Percentiles rank a stretch among this genome's conserved stretches.
Evolutionary conservation across 2,113 vertebrate genomes (phyloP).

Genomic region (Pongo pygmaeus): DNA sequence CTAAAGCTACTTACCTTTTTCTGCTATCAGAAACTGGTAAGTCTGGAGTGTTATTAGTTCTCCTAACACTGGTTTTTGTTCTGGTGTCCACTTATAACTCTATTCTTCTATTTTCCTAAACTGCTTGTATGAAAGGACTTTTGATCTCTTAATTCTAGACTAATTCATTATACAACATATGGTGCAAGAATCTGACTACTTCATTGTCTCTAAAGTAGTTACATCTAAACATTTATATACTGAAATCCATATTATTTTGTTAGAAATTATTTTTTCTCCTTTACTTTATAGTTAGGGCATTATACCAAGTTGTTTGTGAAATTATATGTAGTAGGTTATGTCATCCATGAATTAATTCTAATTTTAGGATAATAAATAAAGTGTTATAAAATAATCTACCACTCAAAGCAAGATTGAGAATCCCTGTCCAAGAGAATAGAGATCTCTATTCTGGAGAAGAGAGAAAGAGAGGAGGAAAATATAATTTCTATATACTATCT

Average conservation of each 20-base stretch:
- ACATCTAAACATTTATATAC: background rate
- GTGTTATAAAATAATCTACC: background rate
- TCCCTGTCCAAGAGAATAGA: background rate
- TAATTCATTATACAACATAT: background rate
- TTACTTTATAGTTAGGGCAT: background rate
- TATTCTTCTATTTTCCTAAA: background rate
- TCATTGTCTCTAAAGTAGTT: background rate
- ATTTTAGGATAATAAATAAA: background rate
- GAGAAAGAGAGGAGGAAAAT: background rate
- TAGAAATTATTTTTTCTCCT: background rate
- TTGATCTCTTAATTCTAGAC: background rate
- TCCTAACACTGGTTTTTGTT: background rate
- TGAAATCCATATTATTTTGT: background rate
- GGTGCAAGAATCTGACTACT: background rate
- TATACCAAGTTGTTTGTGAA: background rate
- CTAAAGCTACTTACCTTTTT: background rate
- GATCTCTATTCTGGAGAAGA: background rate
- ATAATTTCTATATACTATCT: background rate
- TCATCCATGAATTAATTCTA: background rate
- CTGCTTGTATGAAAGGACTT: background rate
- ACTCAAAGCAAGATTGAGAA: background rate
- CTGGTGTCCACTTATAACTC: background rate
- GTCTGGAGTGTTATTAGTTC: background rate
- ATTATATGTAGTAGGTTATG: background rate
- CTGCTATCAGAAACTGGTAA: background rate